These are phyloP conservation scores for Megaceryle torquata DNA, from an alignment of 2,113 vertebrate species.

Conservation along the genomic window DNA sequence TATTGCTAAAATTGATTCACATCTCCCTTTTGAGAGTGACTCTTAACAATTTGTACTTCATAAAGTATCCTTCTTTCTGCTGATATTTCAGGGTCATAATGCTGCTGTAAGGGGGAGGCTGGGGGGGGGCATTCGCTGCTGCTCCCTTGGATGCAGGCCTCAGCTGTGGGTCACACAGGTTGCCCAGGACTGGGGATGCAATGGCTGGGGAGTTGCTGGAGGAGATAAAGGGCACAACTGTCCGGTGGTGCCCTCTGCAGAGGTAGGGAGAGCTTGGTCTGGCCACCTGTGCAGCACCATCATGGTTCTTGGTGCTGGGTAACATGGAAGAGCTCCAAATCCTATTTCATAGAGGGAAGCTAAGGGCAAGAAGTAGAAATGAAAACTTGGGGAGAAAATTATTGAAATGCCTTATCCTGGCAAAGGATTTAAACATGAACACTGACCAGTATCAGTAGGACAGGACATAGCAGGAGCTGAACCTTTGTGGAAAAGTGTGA, in stretches of 20 bases:
- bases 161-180: background rate
- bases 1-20: background rate
- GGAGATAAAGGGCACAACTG: background rate
- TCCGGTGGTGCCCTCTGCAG: fast-evolving
- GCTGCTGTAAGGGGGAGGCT: background rate
- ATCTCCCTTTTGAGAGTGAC: background rate
- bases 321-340: background rate
- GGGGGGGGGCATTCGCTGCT: background rate
- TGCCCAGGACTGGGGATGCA: fast-evolving
- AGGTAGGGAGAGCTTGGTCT: fast-evolving
- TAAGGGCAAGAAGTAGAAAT: background rate
- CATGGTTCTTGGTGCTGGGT: fast-evolving
- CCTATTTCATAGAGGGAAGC: background rate
- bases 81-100: background rate
- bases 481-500: background rate
- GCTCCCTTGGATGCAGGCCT: fast-evolving
- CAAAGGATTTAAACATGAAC: background rate
- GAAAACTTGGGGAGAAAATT: background rate
- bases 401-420: background rate
- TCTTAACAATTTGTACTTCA: background rate
- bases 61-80: background rate
- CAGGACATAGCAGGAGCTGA: background rate
- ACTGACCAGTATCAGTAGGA: background rate
- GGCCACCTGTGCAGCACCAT: background rate
- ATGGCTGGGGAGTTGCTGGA: background rate